Conservation (phyloP, 2,797 vertebrate genomes). For the Cuculus canorus region DNA sequence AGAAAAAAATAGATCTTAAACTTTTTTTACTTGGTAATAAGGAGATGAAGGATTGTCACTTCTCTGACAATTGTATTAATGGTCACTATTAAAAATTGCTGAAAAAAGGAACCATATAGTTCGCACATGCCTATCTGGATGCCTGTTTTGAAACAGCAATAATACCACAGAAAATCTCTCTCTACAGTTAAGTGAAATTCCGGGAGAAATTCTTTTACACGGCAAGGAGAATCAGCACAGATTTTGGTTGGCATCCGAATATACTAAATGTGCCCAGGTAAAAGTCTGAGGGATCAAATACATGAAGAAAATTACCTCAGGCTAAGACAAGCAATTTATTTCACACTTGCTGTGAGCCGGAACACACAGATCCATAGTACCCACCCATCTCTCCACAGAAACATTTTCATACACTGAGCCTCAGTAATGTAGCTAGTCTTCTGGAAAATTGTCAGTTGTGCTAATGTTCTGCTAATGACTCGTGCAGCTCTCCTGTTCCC, state of each 20-base stretch:
- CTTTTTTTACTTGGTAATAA: neutral
- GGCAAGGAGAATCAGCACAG: neutral
- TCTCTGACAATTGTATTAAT: neutral
- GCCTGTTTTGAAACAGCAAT: neutral
- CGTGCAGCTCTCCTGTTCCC: neutral
- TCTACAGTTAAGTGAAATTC: neutral
- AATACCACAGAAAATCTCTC: neutral
- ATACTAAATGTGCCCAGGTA: neutral
- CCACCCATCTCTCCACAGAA: neutral
- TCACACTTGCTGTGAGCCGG: neutral
- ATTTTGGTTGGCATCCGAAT: neutral
- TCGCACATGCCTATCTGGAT: neutral
- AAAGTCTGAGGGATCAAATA: neutral
- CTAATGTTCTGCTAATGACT: neutral
- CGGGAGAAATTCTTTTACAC: neutral
- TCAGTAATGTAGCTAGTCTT: neutral
- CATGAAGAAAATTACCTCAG: neutral
- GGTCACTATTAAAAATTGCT: neutral
- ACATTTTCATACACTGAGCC: neutral
- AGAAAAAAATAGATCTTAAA: neutral
- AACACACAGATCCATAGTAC: neutral
- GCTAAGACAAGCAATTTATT: constrained; percentile 37
- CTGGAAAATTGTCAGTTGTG: neutral
- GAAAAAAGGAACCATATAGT: neutral
- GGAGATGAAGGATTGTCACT: neutral